These are phyloP conservation scores for Pseudotriccus pelzelni DNA, from an alignment of 2,797 vertebrate species.

Conservation along the genomic window DNA sequence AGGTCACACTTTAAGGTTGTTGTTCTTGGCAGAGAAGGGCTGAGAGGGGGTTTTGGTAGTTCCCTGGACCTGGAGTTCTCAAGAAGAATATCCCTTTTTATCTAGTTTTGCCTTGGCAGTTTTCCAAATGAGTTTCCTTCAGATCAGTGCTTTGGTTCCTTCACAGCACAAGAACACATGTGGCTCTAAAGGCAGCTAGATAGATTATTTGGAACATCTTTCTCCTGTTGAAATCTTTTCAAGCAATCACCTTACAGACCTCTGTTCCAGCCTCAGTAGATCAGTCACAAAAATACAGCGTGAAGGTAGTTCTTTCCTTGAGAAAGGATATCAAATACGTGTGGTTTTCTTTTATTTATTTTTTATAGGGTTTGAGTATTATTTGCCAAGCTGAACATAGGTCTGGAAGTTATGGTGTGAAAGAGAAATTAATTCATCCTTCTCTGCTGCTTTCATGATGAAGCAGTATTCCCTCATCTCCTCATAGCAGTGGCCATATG, in stretches of 20 bases:
- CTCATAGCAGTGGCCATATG: rapidly evolving
- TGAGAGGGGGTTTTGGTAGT: background rate
- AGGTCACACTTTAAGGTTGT: background rate
- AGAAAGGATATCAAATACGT: background rate
- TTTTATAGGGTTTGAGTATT: background rate
- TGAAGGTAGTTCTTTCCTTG: background rate
- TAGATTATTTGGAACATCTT: background rate
- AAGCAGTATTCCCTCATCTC: background rate
- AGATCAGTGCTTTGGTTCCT: background rate
- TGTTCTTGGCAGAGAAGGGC: rapidly evolving
- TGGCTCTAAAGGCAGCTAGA: background rate
- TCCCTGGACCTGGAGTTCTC: background rate
- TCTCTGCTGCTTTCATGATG: background rate
- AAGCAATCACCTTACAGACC: background rate
- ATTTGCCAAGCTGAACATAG: background rate
- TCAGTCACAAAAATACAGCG: background rate
- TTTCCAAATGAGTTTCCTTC: background rate
- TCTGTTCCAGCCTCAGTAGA: background rate
- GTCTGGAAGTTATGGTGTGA: background rate
- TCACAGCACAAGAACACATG: background rate
- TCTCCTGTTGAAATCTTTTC: background rate
- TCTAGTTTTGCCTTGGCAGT: background rate
- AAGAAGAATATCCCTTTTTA: background rate
- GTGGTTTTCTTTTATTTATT: background rate
- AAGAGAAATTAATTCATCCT: background rate